Percentiles rank a stretch among this genome's conserved stretches.
Conservation (phyloP, 64 coral and sea anemone species). For the Porites lutea region DNA sequence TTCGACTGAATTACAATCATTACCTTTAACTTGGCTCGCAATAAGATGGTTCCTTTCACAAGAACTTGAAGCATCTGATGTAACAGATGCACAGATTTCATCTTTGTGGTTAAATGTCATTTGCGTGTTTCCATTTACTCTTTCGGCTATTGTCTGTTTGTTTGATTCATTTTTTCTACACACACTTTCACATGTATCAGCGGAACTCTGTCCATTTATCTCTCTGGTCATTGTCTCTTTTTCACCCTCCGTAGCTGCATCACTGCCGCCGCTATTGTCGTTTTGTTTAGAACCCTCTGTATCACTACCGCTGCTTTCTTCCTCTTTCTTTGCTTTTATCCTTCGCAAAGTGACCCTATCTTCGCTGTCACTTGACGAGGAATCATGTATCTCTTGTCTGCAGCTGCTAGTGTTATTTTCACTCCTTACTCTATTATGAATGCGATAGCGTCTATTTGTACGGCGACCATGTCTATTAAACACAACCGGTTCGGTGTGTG, state of each 20-base stretch:
- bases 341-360: neutral
- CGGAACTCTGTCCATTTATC: neutral
- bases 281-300: neutral
- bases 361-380: neutral
- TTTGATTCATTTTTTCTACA: neutral
- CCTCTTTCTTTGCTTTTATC: neutral
- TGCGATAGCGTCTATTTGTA: conserved; percentile 14
- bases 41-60: no score
- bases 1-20: no score
- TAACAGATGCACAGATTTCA: no score
- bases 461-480: conserved; percentile 2
- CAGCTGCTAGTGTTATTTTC: neutral
- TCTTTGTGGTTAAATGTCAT: no score
- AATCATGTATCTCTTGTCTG: neutral
- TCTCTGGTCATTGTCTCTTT: neutral
- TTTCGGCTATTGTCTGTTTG: neutral
- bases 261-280: neutral
- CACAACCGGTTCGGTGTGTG: neutral
- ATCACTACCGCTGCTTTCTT: neutral
- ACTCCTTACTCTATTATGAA: neutral
- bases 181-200: neutral
- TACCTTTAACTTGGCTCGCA: no score
- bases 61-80: no score
- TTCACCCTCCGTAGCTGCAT: neutral
- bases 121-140: no score